A percentile compares a stretch with the other conserved stretches of the same genome.
Conservation (phyloP, 2,113 vertebrate genomes). For the Paracanthobrama guichenoti region DNA sequence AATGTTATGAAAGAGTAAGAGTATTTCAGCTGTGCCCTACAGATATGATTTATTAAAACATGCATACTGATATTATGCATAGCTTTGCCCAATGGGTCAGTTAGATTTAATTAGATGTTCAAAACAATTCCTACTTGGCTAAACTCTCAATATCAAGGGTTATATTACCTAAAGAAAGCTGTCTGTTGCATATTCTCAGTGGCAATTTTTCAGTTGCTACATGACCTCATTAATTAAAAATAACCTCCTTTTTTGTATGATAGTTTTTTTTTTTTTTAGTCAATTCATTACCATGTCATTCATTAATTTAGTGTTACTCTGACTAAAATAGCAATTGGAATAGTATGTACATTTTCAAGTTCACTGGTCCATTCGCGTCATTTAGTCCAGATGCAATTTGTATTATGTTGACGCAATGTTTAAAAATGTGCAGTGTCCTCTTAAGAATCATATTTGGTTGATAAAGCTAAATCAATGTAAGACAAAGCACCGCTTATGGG, state of each 20-base stretch:
- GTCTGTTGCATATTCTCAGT: conserved; percentile 1
- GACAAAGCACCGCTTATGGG: conserved; percentile 29
- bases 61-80: conserved; percentile 18
- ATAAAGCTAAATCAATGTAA: conserved; percentile 6
- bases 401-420: neutral
- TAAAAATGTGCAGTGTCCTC: neutral
- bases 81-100: neutral
- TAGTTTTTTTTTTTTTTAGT: neutral
- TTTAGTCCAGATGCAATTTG: neutral
- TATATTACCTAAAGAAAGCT: neutral
- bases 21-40: conserved; percentile 21
- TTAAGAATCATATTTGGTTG: conserved; percentile 11
- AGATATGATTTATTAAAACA: neutral
- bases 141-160: neutral
- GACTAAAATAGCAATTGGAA: neutral
- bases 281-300: neutral
- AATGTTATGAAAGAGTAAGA: neutral
- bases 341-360: neutral
- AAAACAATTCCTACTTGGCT: neutral
- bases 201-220: neutral
- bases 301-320: neutral
- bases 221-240: neutral
- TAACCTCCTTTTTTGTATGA: neutral
- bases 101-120: conserved; percentile 9
- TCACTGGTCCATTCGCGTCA: neutral